Conservation (phyloP, 2,797 vertebrate species). For the Anguilla megastoma region DNA sequence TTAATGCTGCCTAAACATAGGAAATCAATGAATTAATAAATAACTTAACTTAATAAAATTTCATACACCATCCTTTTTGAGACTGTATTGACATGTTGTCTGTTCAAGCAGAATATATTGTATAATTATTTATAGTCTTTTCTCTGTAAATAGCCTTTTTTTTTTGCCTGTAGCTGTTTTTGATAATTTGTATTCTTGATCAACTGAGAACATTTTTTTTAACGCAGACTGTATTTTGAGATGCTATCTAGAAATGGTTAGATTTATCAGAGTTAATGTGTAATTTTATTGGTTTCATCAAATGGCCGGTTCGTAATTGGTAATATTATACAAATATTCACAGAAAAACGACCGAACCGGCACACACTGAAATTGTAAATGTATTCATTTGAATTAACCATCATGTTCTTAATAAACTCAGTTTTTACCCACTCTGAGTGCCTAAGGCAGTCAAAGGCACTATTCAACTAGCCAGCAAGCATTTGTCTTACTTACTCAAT, state of each 20-base stretch:
- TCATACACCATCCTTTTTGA: constrained; percentile 55
- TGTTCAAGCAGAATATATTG: constrained; percentile 71
- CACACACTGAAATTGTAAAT: not conserved
- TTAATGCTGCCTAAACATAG: constrained; percentile 81
- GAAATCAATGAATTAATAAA: constrained; percentile 76
- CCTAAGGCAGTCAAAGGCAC: not conserved
- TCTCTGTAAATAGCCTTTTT: constrained; percentile 65
- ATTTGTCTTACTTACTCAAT: not conserved
- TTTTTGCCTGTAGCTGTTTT: constrained; percentile 61
- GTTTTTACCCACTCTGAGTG: not conserved
- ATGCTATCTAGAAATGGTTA: constrained; percentile 56
- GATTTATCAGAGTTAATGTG: constrained; percentile 68
- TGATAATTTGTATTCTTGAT: constrained; percentile 76
- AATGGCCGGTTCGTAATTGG: constrained; percentile 74
- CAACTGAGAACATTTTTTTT: constrained; percentile 55
- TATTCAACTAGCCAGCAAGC: not conserved
- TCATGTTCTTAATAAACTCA: not conserved
- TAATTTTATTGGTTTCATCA: constrained; percentile 66
- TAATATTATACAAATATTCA: constrained; percentile 55
- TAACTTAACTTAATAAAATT: constrained; percentile 57
- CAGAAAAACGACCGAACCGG: constrained; percentile 58
- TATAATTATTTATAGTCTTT: constrained; percentile 64
- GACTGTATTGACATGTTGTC: constrained; percentile 58
- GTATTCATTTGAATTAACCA: not conserved
- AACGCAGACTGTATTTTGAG: constrained; percentile 44